phyloP scores from a whole-genome alignment of 2,888 invertebrate genomes.

The Xanthorhoe spadicearia region DNA sequence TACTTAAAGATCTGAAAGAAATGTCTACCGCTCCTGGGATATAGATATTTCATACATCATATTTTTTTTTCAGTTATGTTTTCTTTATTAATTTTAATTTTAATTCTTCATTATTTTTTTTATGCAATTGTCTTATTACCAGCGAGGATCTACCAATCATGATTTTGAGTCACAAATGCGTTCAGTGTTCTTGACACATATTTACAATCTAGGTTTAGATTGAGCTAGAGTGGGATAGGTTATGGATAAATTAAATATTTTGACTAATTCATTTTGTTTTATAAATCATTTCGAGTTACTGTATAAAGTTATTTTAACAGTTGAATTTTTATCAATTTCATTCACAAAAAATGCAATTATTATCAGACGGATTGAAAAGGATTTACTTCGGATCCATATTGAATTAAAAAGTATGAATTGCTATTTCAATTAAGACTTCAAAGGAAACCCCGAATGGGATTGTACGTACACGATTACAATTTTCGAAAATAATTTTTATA shows the following conservation, averaged over 20 bases:
- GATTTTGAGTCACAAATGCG: no score
- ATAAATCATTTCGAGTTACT: not conserved
- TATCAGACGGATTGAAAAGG: slow-evolving; percentile 33
- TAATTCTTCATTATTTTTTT: no score
- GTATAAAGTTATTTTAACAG: not conserved
- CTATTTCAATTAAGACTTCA: slow-evolving; percentile 44
- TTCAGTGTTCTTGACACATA: no score
- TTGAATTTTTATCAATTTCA: slow-evolving; percentile 12
- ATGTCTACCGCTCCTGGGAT: no score
- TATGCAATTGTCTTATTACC: no score
- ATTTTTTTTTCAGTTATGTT: no score
- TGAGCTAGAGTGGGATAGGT: no score
- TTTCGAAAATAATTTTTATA: not conserved
- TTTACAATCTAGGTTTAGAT: no score
- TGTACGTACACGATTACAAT: not conserved
- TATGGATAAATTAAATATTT: not conserved
- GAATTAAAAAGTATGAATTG: slow-evolving; percentile 42
- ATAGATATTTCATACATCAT: no score
- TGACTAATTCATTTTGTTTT: not conserved
- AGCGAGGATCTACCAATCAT: no score
- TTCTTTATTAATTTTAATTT: no score
- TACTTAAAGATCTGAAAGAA: no score
- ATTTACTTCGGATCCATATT: slow-evolving; percentile 42
- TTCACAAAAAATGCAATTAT: slow-evolving; percentile 39
- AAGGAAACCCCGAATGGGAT: slow-evolving; percentile 30